These are phyloP conservation scores for Chrysemys picta DNA, from an alignment of 2,113 vertebrate genomes.

Conservation along the genomic window DNA sequence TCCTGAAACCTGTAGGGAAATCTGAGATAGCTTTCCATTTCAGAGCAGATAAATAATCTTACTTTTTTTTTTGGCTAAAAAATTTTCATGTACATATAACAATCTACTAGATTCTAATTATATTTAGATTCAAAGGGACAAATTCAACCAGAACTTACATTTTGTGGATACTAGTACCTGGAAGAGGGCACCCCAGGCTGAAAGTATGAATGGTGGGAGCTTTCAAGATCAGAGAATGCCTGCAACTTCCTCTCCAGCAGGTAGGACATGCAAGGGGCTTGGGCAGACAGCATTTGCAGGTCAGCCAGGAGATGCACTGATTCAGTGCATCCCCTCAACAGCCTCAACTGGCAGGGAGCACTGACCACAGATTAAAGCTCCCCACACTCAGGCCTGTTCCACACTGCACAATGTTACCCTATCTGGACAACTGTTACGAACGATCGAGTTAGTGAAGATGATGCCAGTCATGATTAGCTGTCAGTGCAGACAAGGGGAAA, in stretches of 20 bases:
- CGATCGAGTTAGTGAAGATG: background rate
- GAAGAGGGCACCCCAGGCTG: background rate
- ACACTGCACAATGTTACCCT: background rate
- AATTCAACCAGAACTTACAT: background rate
- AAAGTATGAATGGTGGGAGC: background rate
- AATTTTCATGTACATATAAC: background rate
- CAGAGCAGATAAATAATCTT: background rate
- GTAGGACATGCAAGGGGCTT: background rate
- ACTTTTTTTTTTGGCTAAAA: background rate
- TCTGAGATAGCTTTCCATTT: background rate
- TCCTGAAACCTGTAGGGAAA: conserved; percentile 41
- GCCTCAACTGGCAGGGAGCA: background rate
- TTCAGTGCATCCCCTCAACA: background rate
- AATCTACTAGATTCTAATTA: background rate
- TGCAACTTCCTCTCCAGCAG: background rate
- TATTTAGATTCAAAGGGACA: background rate
- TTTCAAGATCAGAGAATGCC: background rate
- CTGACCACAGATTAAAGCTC: background rate
- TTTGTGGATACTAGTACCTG: accelerated
- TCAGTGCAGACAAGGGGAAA: background rate
- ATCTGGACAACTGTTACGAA: background rate
- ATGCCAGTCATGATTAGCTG: background rate
- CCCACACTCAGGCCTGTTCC: background rate
- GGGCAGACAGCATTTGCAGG: background rate
- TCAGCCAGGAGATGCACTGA: background rate